These are phyloP conservation scores for Diaperis boleti DNA, from an alignment of 2,888 invertebrate genomes.

Conservation along the genomic window DNA sequence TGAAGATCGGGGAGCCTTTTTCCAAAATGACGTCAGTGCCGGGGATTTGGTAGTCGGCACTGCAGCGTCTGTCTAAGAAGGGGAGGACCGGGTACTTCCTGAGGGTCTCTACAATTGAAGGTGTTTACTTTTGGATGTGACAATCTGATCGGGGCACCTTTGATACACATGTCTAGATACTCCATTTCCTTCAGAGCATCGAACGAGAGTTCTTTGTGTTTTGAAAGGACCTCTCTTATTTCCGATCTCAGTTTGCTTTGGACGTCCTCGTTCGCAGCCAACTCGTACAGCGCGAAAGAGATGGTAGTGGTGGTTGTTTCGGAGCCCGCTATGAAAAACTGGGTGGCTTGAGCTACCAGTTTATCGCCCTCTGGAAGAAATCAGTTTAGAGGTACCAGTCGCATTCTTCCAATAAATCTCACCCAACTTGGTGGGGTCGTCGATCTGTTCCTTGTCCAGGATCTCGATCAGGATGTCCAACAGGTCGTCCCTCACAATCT, in stretches of 20 bases:
- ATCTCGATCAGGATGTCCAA: conserved; percentile 46
- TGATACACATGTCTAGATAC: conserved; percentile 68
- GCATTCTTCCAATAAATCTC: neutral
- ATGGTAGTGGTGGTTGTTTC: conserved; percentile 71
- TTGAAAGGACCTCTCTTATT: conserved; percentile 63
- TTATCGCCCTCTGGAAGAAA: conserved; percentile 53
- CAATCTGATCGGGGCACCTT: conserved; percentile 63
- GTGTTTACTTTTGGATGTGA: conserved; percentile 65
- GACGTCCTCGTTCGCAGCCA: conserved; percentile 68
- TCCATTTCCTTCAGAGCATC: conserved; percentile 68
- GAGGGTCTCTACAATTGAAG: conserved; percentile 61
- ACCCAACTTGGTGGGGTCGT: conserved; percentile 32
- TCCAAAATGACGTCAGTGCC: conserved; percentile 62
- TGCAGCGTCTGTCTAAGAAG: conserved; percentile 56
- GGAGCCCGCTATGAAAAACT: too few species aligned
- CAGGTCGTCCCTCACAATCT: conserved; percentile 43
- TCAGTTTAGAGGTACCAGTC: too few species aligned
- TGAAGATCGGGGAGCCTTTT: conserved; percentile 62
- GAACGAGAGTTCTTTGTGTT: conserved; percentile 66
- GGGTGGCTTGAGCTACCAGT: conserved; percentile 60
- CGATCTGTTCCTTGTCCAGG: conserved; percentile 30
- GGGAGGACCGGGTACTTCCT: conserved; percentile 64
- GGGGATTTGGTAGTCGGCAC: conserved; percentile 59
- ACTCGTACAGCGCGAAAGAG: conserved; percentile 69
- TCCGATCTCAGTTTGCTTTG: conserved; percentile 69